These are phyloP conservation scores for Sthenelais limicola DNA, from an alignment of 2,888 invertebrate species.

Conservation along the genomic window DNA sequence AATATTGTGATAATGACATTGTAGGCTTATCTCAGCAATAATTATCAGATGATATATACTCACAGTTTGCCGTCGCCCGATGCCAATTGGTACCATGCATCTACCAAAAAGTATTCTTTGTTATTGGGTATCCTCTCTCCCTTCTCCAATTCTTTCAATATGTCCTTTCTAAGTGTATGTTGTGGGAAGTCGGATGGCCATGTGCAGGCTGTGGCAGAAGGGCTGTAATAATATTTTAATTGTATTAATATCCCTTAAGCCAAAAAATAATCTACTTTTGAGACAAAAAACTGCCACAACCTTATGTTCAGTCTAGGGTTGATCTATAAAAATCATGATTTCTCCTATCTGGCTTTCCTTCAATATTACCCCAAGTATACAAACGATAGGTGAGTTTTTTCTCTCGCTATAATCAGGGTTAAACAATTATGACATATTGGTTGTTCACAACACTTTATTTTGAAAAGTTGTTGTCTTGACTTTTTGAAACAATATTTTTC, in stretches of 20 bases:
- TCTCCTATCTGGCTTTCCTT: too few species aligned
- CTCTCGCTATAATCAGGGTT: too few species aligned
- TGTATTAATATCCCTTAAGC: not conserved
- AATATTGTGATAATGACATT: too few species aligned
- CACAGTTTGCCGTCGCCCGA: not conserved
- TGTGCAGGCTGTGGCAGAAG: not conserved
- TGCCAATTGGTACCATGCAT: not conserved
- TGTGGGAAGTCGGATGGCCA: not conserved
- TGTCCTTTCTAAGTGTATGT: not conserved
- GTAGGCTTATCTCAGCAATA: not conserved
- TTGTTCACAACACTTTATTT: too few species aligned
- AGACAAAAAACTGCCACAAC: not conserved
- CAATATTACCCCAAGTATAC: too few species aligned
- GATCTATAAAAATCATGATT: too few species aligned
- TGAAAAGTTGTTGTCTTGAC: too few species aligned
- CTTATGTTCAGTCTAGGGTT: too few species aligned
- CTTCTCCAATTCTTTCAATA: not conserved
- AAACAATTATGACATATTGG: too few species aligned
- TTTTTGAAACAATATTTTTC: too few species aligned
- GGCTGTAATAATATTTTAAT: not conserved
- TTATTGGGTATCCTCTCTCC: not conserved
- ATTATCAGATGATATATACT: not conserved
- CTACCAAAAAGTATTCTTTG: not conserved
- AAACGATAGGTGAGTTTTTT: too few species aligned
- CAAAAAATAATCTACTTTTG: not conserved